phyloP scores from a whole-genome alignment of 2,888 invertebrate species.

The Oligia latruncula region DNA sequence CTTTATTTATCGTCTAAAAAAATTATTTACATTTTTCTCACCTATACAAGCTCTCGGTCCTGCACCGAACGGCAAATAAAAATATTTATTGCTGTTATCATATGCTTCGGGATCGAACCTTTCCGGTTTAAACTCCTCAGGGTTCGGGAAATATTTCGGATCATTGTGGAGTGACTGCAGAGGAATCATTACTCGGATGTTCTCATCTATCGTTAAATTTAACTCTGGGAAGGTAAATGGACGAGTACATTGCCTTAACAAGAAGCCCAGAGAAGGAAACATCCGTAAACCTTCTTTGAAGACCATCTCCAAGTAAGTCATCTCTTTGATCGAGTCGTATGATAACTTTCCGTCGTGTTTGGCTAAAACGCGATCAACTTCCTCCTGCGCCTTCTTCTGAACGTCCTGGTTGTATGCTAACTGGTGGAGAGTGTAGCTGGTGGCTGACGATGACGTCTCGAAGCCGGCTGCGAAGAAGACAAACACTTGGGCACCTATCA shows the following conservation, averaged over 20 bases:
- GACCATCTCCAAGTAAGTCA: conserved; percentile 70
- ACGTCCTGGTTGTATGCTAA: conserved; percentile 77
- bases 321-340: conserved; percentile 73
- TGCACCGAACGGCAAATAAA: conserved; percentile 64
- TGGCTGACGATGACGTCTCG: conserved; percentile 80
- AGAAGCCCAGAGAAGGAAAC: conserved; percentile 68
- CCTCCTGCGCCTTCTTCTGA: conserved; percentile 74
- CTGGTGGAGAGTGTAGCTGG: conserved; percentile 76
- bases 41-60: conserved; percentile 68
- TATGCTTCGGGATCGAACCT: conserved; percentile 62
- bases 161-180: conserved; percentile 51
- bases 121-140: conserved; percentile 65
- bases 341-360: conserved; percentile 70
- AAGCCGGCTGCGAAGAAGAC: conserved; percentile 80
- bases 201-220: conserved; percentile 51
- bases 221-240: conserved; percentile 61
- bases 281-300: conserved; percentile 71
- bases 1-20: not conserved
- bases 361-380: conserved; percentile 72
- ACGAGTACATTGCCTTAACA: conserved; percentile 66
- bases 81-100: conserved; percentile 52
- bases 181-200: conserved; percentile 47
- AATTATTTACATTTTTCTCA: not conserved
- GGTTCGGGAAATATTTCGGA: conserved; percentile 62
- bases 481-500: conserved; percentile 73